Evolutionary conservation across 1,140 invertebrate genomes (phyloP).

Genomic region (Drosophila bipectinata): DNA sequence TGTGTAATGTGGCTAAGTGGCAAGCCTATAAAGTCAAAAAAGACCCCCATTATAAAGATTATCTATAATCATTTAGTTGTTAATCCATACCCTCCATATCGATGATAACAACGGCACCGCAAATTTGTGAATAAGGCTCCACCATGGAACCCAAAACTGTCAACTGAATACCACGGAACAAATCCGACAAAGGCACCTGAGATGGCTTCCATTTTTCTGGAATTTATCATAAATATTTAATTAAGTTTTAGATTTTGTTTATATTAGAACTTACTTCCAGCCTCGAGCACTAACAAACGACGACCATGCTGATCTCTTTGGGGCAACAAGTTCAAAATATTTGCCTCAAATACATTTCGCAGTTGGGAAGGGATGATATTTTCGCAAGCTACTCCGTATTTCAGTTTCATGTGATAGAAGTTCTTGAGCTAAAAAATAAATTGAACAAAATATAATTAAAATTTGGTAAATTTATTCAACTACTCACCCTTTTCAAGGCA

Average conservation of each 20-base stretch:
- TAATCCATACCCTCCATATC: constrained; percentile 86
- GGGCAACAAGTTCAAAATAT: constrained; percentile 86
- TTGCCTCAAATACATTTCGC: constrained; percentile 84
- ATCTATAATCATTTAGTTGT: neutral
- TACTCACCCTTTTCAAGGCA: constrained; percentile 86
- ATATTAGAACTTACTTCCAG: constrained; percentile 85
- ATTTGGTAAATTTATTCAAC: no score
- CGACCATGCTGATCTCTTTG: constrained; percentile 85
- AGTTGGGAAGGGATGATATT: constrained; percentile 85
- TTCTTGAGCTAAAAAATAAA: constrained; percentile 86
- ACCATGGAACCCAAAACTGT: constrained; percentile 86
- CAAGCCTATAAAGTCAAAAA: constrained; percentile 80
- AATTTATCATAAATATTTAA: neutral
- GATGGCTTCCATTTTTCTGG: constrained; percentile 88
- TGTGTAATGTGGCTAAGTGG: constrained; percentile 88
- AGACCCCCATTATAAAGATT: neutral
- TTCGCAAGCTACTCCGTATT: constrained; percentile 85
- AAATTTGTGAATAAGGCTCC: constrained; percentile 87
- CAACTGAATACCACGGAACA: constrained; percentile 86
- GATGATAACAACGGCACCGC: constrained; percentile 87
- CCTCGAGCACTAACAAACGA: constrained; percentile 86
- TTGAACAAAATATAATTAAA: no score
- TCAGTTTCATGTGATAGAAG: constrained; percentile 86
- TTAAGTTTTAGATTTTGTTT: neutral
- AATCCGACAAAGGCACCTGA: constrained; percentile 85